Percentiles rank a stretch among this genome's conserved stretches.
phyloP scores from a whole-genome alignment of 2,888 invertebrate species.

The Diaperis boleti region DNA sequence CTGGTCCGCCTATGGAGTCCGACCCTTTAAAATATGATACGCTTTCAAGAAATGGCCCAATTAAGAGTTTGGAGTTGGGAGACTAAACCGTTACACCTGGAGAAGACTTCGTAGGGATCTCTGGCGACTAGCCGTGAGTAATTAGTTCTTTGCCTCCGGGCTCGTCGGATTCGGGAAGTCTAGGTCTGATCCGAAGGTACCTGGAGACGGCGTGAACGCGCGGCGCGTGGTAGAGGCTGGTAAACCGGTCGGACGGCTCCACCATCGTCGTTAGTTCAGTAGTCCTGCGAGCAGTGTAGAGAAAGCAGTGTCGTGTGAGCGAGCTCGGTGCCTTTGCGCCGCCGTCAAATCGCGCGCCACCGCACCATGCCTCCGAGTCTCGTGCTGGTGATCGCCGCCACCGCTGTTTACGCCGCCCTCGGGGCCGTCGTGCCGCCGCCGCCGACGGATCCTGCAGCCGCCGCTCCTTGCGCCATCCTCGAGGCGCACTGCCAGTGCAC shows the following conservation, averaged over 20 bases:
- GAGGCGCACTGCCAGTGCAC: slow-evolving; percentile 54
- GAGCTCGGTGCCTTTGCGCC: slow-evolving; percentile 42
- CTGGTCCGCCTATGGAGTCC: too few species aligned
- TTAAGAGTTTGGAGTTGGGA: too few species aligned
- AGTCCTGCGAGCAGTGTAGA: slow-evolving; percentile 44
- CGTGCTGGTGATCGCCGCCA: slow-evolving; percentile 41
- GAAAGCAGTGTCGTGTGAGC: slow-evolving; percentile 44
- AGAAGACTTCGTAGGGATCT: too few species aligned
- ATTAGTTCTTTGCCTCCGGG: too few species aligned
- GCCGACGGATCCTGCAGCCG: slow-evolving; percentile 17
- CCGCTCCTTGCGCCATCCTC: slow-evolving; percentile 48
- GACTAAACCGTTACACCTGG: too few species aligned
- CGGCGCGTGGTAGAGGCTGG: slow-evolving; percentile 37
- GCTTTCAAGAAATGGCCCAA: too few species aligned
- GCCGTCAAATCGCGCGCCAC: slow-evolving; percentile 42
- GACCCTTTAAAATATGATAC: too few species aligned
- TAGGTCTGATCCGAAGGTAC: slow-evolving; percentile 9
- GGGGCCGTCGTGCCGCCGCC: slow-evolving; percentile 34
- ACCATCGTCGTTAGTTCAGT: slow-evolving; percentile 42
- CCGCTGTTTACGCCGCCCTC: slow-evolving; percentile 22
- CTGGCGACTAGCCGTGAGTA: too few species aligned
- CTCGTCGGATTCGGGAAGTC: slow-evolving; percentile 18
- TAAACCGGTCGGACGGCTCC: slow-evolving; percentile 44
- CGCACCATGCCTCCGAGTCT: slow-evolving; percentile 41
- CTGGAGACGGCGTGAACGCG: slow-evolving; percentile 38